phyloP scores from a whole-genome alignment of 2,797 vertebrate species.

The Xenops minutus region DNA sequence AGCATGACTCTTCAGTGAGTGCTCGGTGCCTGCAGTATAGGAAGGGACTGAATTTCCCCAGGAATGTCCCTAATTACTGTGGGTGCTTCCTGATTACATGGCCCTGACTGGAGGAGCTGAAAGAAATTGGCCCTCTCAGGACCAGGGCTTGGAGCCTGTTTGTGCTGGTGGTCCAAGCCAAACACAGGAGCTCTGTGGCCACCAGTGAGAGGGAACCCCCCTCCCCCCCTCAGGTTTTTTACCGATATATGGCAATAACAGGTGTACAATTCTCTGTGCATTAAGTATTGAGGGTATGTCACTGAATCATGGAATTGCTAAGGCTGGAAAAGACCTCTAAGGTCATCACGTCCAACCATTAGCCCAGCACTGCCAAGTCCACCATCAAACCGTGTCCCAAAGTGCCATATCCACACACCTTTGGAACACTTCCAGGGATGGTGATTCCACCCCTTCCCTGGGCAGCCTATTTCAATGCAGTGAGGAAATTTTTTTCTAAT shows the following conservation, averaged over 20 bases:
- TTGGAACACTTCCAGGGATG: not conserved
- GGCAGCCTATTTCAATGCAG: not conserved
- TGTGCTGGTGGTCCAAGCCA: not conserved
- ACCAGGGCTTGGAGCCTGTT: not conserved
- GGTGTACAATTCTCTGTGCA: not conserved
- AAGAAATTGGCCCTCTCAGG: not conserved
- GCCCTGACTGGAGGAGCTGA: not conserved
- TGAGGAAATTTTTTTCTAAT: not conserved
- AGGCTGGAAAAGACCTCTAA: not conserved
- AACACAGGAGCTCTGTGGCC: fast-evolving
- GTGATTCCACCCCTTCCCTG: not conserved
- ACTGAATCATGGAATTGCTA: not conserved
- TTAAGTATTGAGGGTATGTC: not conserved
- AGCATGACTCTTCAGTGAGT: fast-evolving
- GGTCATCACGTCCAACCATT: too few species aligned
- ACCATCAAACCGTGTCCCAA: not conserved
- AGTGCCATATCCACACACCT: not conserved
- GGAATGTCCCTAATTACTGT: fast-evolving
- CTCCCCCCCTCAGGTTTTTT: fast-evolving
- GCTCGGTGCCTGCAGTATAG: not conserved
- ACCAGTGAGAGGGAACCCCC: not conserved
- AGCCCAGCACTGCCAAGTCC: not conserved
- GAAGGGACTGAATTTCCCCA: not conserved
- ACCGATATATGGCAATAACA: not conserved
- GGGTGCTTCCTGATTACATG: fast-evolving